Percentiles rank a stretch among this genome's conserved stretches.
These are phyloP conservation scores for Hestina assimilis DNA, from an alignment of 1,140 invertebrate species.

Conservation along the genomic window DNA sequence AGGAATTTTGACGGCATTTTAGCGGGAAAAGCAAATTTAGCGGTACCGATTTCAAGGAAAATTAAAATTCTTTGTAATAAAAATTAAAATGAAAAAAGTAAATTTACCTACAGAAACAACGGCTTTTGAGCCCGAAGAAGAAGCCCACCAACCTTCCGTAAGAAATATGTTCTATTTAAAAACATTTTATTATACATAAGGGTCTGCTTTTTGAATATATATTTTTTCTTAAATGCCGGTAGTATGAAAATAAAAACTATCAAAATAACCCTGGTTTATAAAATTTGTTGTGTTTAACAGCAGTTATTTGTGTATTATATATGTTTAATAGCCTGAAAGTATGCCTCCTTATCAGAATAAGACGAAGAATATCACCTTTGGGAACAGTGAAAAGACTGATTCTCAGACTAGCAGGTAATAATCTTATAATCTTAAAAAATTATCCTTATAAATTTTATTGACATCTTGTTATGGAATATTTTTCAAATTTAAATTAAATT, in stretches of 20 bases:
- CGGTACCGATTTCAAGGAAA: not conserved
- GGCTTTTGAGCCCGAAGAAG: slow-evolving; percentile 51
- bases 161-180: slow-evolving; percentile 5
- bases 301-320: not conserved
- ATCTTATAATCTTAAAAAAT: not conserved
- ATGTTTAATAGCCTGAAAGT: not conserved
- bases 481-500: too few relatives aligned
- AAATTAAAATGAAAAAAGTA: slow-evolving; percentile 36
- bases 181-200: too few relatives aligned
- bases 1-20: not conserved
- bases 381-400: slow-evolving; percentile 14
- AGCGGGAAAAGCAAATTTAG: not conserved
- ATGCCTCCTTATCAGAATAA: not conserved
- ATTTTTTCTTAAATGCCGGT: too few relatives aligned
- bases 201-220: too few relatives aligned
- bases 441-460: too few relatives aligned
- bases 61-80: not conserved
- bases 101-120: slow-evolving; percentile 47
- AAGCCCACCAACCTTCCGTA: slow-evolving; percentile 47
- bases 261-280: not conserved
- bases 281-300: not conserved
- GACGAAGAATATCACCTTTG: slow-evolving; percentile 26
- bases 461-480: too few relatives aligned
- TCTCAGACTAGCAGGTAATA: slow-evolving; percentile 13
- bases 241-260: not conserved